Base-by-base conservation (phyloP, 2,888 invertebrate genomes). In the Macaria notata region DNA sequence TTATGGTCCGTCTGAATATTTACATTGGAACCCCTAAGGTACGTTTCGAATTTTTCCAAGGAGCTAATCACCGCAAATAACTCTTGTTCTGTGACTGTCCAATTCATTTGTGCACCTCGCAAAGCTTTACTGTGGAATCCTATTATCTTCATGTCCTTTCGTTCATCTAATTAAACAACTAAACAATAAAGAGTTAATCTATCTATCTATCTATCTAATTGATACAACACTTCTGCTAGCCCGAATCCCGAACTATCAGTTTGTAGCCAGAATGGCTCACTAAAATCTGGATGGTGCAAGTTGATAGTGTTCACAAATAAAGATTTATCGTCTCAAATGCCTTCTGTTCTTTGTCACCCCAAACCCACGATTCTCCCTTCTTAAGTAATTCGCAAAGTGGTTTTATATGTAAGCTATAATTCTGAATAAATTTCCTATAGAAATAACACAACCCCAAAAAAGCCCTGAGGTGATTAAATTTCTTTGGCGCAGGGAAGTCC, bases 21-120 rank as follows among this genome's bases (percentile, higher is more conserved):
- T 7, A 52, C 4, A 5, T 41, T n/a, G 1, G 33, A 31, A 7
- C 41, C 52, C 8, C 52, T 8, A 30, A 52, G 5, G 31, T 52
- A 52, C 2, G 31, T 52, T 31, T 52, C 52, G 19, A 52, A 46
- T 36, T 52, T 52, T 8, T 38, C 39, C 19, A 52, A 9, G 30
- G 46, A 8, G 9, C 46, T 46, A 6, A 52, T 42, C 31, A 52
- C 41, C 1, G 52, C 46, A 39, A 39, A 52, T 8, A 52, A 2
- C 30, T 52, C 52, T 41, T 52, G 52, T 38, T 52, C 46, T 1
- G 31, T 9, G 3, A 46, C 46, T 46, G 46, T 46, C 46, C 52
- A 51, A 3, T 33, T 46, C n/a, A 9, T 46, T 41, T 52, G 46
- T 3, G 46, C 38, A 3, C 29, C 38, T 3, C 45, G 30, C 2